Evolutionary conservation across 2,797 vertebrate species (phyloP).

Genomic region (Catharus ustulatus): DNA sequence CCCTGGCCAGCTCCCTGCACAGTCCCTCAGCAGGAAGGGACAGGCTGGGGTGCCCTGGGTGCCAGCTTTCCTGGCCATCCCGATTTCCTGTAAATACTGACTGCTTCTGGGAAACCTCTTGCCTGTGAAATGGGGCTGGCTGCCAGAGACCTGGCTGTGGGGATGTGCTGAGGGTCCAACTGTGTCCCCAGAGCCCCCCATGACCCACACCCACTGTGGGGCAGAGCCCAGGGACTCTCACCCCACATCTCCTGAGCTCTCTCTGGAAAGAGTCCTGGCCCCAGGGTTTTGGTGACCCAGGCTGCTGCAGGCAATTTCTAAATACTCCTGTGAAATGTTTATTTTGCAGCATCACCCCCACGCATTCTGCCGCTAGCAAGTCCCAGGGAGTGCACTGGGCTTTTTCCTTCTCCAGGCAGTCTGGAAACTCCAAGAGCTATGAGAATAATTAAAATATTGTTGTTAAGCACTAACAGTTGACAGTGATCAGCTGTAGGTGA

Average conservation of each 20-base stretch:
- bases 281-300: constrained; percentile 14
- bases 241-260: background rate
- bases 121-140: background rate
- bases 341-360: background rate
- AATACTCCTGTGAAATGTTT: constrained; percentile 12
- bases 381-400: fast-evolving
- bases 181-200: background rate
- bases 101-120: background rate
- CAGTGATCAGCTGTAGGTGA: background rate
- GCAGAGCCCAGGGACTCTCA: background rate
- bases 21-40: background rate
- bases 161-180: background rate
- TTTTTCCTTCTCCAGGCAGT: background rate
- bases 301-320: constrained; percentile 26
- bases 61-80: background rate
- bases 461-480: background rate
- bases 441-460: background rate
- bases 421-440: background rate
- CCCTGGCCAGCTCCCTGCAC: background rate
- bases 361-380: background rate
- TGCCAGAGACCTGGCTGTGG: background rate
- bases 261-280: background rate
- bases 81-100: background rate
- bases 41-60: background rate
- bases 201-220: background rate